These are phyloP conservation scores for Notarius lentiginosus DNA, from an alignment of 2,113 vertebrate genomes.

Conservation along the genomic window DNA sequence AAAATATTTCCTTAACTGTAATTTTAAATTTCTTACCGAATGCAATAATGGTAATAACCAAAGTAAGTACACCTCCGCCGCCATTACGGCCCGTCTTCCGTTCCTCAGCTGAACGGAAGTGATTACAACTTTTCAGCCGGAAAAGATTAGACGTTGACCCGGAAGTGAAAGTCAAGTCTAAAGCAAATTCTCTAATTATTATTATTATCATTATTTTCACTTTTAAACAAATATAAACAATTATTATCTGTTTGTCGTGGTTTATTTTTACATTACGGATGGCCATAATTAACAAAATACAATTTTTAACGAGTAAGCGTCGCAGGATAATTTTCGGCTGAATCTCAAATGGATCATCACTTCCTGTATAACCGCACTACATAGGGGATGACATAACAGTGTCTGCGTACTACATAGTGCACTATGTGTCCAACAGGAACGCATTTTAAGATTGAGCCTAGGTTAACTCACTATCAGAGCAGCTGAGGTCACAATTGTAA, in stretches of 20 bases:
- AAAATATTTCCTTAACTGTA: not conserved
- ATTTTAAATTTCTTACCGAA: slow-evolving; percentile 72
- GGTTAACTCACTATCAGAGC: not conserved
- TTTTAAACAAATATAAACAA: not conserved
- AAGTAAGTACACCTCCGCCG: slow-evolving; percentile 65
- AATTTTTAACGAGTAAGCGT: not conserved
- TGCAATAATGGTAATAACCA: slow-evolving; percentile 78
- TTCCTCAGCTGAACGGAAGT: not conserved
- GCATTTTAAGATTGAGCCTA: not conserved
- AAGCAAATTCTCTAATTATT: not conserved
- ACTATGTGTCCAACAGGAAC: not conserved
- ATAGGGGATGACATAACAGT: not conserved
- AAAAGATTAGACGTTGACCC: not conserved
- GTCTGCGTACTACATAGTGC: not conserved
- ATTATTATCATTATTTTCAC: not conserved
- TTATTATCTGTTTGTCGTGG: not conserved
- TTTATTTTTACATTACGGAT: no score
- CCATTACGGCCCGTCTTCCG: slow-evolving; percentile 68
- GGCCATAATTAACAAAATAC: not conserved
- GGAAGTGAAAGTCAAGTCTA: not conserved
- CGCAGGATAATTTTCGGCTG: not conserved
- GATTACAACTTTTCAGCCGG: not conserved
- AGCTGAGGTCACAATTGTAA: not conserved
- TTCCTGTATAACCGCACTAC: not conserved
- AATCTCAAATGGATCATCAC: not conserved